Evolutionary conservation across 2,888 invertebrate species (phyloP).

Genomic region (Xanthia icteritia): DNA sequence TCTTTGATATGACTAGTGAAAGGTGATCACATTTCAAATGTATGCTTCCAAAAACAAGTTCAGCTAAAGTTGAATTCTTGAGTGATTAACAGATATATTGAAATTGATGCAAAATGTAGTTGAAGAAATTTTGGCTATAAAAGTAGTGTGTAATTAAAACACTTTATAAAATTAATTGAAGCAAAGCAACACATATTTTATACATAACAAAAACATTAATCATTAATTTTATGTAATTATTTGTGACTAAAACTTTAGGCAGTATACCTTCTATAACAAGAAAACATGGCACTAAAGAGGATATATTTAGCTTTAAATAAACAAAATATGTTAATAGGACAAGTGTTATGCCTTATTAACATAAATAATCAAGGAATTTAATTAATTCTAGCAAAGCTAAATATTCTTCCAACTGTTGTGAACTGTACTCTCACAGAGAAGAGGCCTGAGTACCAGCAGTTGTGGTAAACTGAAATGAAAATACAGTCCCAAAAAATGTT

Average conservation of each 20-base stretch:
- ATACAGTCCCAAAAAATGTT: neutral
- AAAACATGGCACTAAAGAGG: constrained; percentile 8
- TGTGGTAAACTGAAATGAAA: neutral
- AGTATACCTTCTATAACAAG: neutral
- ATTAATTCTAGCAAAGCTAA: neutral
- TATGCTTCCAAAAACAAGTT: neutral
- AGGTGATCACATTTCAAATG: constrained; percentile 13
- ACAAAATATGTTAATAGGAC: constrained; percentile 24
- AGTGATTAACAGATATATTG: neutral
- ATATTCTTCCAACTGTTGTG: constrained; percentile 7
- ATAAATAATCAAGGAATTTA: constrained; percentile 29
- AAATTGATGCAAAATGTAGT: neutral
- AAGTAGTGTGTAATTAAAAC: neutral
- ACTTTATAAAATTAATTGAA: neutral
- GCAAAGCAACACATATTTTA: neutral
- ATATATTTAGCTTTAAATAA: constrained; percentile 26
- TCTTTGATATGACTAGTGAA: constrained; percentile 4
- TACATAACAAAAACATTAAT: neutral
- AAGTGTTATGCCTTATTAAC: constrained; percentile 23
- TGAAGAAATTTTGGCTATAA: neutral
- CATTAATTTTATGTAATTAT: neutral
- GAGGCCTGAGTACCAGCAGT: neutral
- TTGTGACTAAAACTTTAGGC: neutral
- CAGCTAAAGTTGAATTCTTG: neutral
- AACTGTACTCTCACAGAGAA: neutral